Conservation (phyloP, 2,888 invertebrate species). For the Tanypteryx hageni region DNA sequence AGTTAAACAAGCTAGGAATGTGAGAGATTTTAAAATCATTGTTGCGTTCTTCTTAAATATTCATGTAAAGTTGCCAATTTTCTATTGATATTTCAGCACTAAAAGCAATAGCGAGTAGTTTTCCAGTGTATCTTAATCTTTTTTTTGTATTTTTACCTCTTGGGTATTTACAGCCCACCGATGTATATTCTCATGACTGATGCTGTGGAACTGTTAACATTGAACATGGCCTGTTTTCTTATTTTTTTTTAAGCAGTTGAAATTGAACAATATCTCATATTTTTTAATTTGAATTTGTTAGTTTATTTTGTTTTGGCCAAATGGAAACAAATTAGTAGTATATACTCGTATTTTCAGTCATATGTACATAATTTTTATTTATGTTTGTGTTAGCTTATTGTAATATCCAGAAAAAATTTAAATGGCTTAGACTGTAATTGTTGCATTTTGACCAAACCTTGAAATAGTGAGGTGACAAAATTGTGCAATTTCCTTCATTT, state of each 20-base stretch:
- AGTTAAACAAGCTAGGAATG: background rate
- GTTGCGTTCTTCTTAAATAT: background rate
- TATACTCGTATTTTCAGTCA: background rate
- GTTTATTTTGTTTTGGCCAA: background rate
- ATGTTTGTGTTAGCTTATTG: background rate
- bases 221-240: background rate
- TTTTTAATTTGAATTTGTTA: background rate
- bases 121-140: background rate
- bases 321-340: background rate
- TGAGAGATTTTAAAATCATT: background rate
- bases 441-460: background rate
- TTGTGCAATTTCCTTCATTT: conserved; percentile 39
- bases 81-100: background rate
- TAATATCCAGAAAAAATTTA: background rate
- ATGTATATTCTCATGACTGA: conserved; percentile 2
- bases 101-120: background rate
- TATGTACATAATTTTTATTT: background rate
- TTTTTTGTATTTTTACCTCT: background rate
- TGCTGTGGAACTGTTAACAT: background rate
- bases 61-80: background rate
- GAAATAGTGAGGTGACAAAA: background rate
- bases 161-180: background rate
- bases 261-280: background rate
- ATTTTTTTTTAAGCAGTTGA: background rate
- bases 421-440: background rate